Evolutionary conservation across 2,888 invertebrate genomes (phyloP), one percentile per base, ranked within the genome.

Genomic region (Coremacera marginata): DNA sequence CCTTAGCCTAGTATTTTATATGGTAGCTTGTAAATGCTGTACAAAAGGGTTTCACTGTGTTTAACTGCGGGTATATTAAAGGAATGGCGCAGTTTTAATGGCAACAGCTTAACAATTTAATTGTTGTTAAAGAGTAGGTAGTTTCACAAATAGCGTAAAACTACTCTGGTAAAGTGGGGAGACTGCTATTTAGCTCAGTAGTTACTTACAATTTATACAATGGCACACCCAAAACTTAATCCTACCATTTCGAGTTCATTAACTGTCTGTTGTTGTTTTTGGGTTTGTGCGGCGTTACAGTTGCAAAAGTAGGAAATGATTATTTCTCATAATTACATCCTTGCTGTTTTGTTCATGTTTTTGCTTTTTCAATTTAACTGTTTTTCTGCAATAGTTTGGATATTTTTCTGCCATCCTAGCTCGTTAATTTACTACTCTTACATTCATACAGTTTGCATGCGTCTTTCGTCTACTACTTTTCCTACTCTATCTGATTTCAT

Each of bases 241-340:
- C 27, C 1, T 55, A 19, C 19, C 55, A 55, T 55, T 55, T 55
- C 55, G 8, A 63, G 19, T 22, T 27, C 27, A 25, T 34, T 67
- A 9, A n/a, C 19, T 37, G 19, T 67, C 19, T 67, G 31, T 31
- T 31, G 9, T 37, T 65, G 19, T 67, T 25, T 67, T 44, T 2
- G 3, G 70, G 52, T 57, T 22, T 70, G 19, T 70, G 25, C 14
- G 22, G 25, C 37, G 22, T 60, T 27, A 37, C 16, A 34, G 9
- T 19, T 27, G 19, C 19, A 11, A 70, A 62, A 76, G 31, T 14
- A 4, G 31, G 63, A 76, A 62, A 51, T 76, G 70, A 70, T 63
- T 70, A 76, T 76, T 76, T 72, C 70, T 55, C 62, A 62, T 76
- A 76, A 76, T 76, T 76, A 63, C 62, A 70, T 75, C 75, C 70